Evolutionary conservation across 2,888 invertebrate genomes (phyloP).

Genomic region (Cartodere bifasciata): DNA sequence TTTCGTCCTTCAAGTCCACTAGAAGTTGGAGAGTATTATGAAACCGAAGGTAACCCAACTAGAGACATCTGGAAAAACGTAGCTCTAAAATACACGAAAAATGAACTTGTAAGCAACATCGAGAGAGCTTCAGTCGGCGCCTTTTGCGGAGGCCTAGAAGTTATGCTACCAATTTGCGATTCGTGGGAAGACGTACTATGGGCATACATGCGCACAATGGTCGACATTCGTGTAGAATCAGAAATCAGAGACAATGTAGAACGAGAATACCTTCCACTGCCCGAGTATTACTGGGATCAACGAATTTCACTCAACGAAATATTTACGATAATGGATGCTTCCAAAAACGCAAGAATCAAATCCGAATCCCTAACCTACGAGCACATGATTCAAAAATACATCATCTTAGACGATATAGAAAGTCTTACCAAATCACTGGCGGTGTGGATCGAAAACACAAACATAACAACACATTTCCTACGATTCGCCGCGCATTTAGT

Average conservation of each 20-base stretch:
- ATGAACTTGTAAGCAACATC: too few relatives aligned
- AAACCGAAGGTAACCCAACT: slow-evolving; percentile 68
- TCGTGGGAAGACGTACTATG: slow-evolving; percentile 86
- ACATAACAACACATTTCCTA: slow-evolving; percentile 45
- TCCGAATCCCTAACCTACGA: slow-evolving; percentile 51
- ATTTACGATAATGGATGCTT: slow-evolving; percentile 52
- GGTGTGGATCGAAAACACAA: slow-evolving; percentile 46
- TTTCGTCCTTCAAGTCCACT: slow-evolving; percentile 4
- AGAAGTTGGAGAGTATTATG: slow-evolving; percentile 16
- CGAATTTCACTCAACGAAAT: slow-evolving; percentile 54
- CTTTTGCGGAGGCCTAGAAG: slow-evolving; percentile 70
- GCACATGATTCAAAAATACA: slow-evolving; percentile 68
- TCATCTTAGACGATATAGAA: slow-evolving; percentile 73
- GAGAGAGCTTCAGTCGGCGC: slow-evolving; percentile 61
- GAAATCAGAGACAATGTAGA: slow-evolving; percentile 51
- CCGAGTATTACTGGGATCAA: slow-evolving; percentile 56
- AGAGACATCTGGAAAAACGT: slow-evolving; percentile 69
- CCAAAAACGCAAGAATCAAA: slow-evolving; percentile 41
- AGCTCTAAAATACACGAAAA: slow-evolving; percentile 42
- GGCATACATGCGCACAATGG: slow-evolving; percentile 71
- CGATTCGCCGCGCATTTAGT: slow-evolving; percentile 79
- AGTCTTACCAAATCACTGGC: slow-evolving; percentile 59
- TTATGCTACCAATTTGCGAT: slow-evolving; percentile 62
- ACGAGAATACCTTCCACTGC: slow-evolving; percentile 43
- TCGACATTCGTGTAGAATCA: slow-evolving; percentile 75